phyloP scores from a whole-genome alignment of 30 jellyfish, hydroid and myxozoan species.

The Mastigias papua region DNA sequence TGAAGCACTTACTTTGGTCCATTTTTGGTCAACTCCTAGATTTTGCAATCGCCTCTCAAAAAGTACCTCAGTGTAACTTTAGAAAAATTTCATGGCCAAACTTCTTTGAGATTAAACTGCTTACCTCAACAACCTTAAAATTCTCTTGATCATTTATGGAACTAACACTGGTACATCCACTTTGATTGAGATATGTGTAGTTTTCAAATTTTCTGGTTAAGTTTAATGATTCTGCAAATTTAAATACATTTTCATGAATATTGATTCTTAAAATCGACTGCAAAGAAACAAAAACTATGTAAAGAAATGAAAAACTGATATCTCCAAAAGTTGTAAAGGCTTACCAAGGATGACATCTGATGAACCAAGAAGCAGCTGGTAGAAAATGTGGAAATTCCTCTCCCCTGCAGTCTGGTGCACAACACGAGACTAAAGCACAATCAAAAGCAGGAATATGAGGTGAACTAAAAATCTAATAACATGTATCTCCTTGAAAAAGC shows the following conservation, averaged over 20 bases:
- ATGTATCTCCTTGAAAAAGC: too few relatives aligned
- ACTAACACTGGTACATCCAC: constrained; percentile 88
- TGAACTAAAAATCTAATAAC: too few relatives aligned
- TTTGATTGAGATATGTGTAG: constrained; percentile 72
- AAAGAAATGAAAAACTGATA: too few relatives aligned
- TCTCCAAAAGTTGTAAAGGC: background rate
- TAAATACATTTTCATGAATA: background rate
- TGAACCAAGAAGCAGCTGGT: constrained; percentile 87
- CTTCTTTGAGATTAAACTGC: background rate
- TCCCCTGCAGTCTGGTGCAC: constrained; percentile 94
- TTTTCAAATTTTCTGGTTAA: constrained; percentile 72
- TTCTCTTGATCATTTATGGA: constrained; percentile 84
- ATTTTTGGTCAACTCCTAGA: too few relatives aligned
- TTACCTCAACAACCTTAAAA: constrained; percentile 82
- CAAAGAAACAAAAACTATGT: too few relatives aligned
- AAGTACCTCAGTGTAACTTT: background rate
- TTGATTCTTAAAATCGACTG: too few relatives aligned
- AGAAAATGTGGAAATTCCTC: constrained; percentile 91
- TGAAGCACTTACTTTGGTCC: too few relatives aligned
- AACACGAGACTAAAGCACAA: constrained; percentile 87
- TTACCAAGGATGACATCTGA: constrained; percentile 77
- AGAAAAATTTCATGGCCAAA: too few relatives aligned
- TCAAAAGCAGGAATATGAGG: background rate
- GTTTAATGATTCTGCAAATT: constrained; percentile 53
- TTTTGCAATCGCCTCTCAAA: too few relatives aligned